Conservation (phyloP, 1,140 invertebrate species). For the Alviniconcha marisindica region DNA sequence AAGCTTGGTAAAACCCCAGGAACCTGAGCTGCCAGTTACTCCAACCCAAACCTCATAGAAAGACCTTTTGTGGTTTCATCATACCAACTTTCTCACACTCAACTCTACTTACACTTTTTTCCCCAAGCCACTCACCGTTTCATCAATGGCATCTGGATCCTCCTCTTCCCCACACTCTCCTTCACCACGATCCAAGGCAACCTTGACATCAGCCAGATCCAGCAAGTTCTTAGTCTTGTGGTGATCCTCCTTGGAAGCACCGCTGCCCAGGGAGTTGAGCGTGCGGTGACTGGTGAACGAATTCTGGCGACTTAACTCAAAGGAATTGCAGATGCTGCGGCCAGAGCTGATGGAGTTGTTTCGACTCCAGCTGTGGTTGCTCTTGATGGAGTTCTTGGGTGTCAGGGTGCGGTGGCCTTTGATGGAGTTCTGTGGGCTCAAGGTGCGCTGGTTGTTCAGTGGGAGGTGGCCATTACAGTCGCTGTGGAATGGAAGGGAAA, state of each 20-base stretch:
- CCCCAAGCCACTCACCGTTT: conserved; percentile 66
- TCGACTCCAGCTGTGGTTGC: conserved; percentile 66
- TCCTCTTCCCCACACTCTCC: conserved; percentile 62
- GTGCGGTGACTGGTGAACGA: conserved; percentile 71
- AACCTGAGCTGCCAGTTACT: no score
- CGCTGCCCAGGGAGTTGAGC: conserved; percentile 65
- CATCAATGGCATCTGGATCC: conserved; percentile 76
- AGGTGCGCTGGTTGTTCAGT: conserved; percentile 74
- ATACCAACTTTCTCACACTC: no score
- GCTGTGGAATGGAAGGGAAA: no score
- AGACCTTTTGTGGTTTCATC: no score
- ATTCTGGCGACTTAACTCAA: conserved; percentile 73
- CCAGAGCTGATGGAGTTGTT: conserved; percentile 72
- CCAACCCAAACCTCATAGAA: no score
- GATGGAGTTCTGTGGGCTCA: conserved; percentile 79
- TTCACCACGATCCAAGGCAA: conserved; percentile 44
- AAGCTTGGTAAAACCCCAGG: no score
- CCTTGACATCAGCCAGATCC: conserved; percentile 50
- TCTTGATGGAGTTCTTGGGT: conserved; percentile 84
- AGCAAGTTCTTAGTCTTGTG: conserved; percentile 74
- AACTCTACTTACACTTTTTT: no score
- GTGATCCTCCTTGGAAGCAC: conserved; percentile 69
- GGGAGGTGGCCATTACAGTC: conserved; percentile 84
- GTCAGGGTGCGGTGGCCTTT: conserved; percentile 71
- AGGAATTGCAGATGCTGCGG: conserved; percentile 68